phyloP scores from a whole-genome alignment of 1,140 invertebrate genomes.

The Grapholita molesta region DNA sequence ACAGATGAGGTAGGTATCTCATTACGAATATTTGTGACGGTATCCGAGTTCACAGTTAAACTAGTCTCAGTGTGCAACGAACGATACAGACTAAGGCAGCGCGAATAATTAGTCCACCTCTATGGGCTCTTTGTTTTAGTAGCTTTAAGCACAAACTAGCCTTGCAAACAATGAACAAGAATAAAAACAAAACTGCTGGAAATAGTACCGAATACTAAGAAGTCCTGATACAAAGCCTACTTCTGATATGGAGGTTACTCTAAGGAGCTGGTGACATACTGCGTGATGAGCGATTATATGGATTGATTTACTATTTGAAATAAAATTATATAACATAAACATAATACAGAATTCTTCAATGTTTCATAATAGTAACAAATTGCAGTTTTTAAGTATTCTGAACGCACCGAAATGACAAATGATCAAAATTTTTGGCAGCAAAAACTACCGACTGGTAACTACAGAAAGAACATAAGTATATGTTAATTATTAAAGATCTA shows the following conservation, averaged over 20 bases:
- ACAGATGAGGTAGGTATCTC: too few species aligned
- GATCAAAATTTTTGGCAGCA: neutral
- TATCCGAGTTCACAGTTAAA: neutral
- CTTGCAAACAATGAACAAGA: neutral
- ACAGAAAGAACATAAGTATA: neutral
- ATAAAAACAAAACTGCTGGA: neutral
- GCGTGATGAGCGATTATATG: too few species aligned
- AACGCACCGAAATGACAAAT: neutral
- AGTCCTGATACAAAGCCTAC: too few species aligned
- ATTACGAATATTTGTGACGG: neutral
- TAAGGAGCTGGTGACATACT: too few species aligned
- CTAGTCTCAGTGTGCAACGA: neutral
- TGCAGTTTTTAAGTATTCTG: neutral
- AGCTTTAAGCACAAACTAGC: neutral
- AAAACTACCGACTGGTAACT: neutral
- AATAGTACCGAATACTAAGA: neutral
- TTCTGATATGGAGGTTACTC: too few species aligned
- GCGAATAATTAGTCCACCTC: slow-evolving; percentile 27
- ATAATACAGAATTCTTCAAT: neutral
- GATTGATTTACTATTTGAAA: too few species aligned
- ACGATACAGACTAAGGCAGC: neutral
- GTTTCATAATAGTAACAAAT: neutral
- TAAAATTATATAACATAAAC: too few species aligned
- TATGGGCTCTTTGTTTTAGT: slow-evolving; percentile 13
- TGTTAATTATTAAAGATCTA: neutral